Evolutionary conservation across 2,113 vertebrate species (phyloP), one percentile per base, ranked within the genome.

Genomic region (Lophius piscatorius): DNA sequence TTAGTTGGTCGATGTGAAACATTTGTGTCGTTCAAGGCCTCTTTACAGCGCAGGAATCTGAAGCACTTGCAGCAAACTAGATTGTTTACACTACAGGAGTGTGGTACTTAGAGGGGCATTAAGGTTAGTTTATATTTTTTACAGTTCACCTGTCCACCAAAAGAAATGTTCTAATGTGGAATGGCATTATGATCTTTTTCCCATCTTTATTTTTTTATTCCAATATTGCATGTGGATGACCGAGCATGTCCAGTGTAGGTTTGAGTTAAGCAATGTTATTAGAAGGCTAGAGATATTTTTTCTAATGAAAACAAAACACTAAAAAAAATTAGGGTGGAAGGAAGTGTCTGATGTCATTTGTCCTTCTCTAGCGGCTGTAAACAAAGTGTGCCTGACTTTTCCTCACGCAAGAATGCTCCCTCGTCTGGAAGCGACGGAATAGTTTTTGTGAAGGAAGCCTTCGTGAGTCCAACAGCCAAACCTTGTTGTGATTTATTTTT

Each of bases 361-460:
- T 79, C 76, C 65, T 78, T 36, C 68, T n/a, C n/a, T n/a, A 64
- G 76, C 76, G 69, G 81, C 74, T 8, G 68, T 76, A 61, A n/a
- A 85, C 66, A 63, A 80, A 78, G 80, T 83, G 87, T 89, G 87
- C 89, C 84, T 88, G 69, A 79, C 62, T 58, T 74, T 65, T 83
- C 76, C 77, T 70, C 67, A 73, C 35, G 28, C 50, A 18, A 40
- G 75, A 56, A n/a, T n/a, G n/a, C n/a, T n/a, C 81, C 68, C 60
- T 81, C 52, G 40, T 63, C 20, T 50, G 39, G 68, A 47, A 38
- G 51, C 64, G 67, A 67, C 33, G 60, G 57, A 68, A 54, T 35
- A 10, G 65, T 60, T 76, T 68, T 10, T 64, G 76, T 67, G 47
- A 82, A 74, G 60, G 65, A 72, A 80, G 66, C 76, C 78, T 86